phyloP scores from a whole-genome alignment of 2,888 invertebrate species.

The Rosalia funebris region DNA sequence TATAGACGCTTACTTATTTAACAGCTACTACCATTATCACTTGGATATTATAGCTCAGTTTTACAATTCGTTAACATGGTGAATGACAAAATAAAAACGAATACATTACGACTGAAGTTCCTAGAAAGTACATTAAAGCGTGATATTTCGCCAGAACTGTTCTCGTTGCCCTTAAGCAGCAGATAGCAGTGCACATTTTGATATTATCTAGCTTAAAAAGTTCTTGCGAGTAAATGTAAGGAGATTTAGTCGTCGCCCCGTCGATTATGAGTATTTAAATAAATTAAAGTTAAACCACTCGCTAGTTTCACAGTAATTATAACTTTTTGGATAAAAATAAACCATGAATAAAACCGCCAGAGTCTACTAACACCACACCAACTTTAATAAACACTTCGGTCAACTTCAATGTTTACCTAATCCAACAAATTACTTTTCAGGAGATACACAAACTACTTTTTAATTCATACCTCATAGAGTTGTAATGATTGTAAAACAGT shows the following conservation, averaged over 20 bases:
- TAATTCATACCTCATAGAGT: no score
- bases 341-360: not conserved
- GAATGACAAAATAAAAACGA: constrained; percentile 1
- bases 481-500: no score
- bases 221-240: constrained; percentile 7
- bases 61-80: not conserved
- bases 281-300: constrained; percentile 1
- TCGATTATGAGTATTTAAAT: constrained; percentile 10
- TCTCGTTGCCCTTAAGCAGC: constrained; percentile 1
- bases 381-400: no score
- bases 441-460: no score
- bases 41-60: constrained; percentile 13
- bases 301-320: constrained; percentile 2
- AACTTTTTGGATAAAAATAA: not conserved
- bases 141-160: constrained; percentile 13
- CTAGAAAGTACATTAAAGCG: constrained; percentile 10
- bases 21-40: constrained; percentile 3
- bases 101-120: constrained; percentile 13
- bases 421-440: no score
- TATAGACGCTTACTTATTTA: not conserved
- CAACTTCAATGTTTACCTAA: no score
- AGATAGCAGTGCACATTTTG: constrained; percentile 12
- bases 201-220: constrained; percentile 20
- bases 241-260: constrained; percentile 6
- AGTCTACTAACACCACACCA: no score